Evolutionary conservation across 1,140 invertebrate species (phyloP).

Genomic region (Copidosoma floridanum): DNA sequence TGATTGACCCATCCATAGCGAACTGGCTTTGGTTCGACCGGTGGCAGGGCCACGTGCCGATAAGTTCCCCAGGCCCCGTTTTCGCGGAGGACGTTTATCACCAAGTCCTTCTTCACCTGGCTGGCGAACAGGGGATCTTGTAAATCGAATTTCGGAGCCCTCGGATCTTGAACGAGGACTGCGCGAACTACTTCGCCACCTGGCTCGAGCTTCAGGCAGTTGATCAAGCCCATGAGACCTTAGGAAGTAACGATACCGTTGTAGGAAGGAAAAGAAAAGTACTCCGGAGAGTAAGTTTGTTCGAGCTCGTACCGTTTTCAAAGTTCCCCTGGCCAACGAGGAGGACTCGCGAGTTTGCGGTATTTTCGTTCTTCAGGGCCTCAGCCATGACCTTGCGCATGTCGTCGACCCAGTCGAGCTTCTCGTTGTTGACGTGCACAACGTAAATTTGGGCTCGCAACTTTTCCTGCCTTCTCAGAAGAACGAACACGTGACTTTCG

Average conservation of each 20-base stretch:
- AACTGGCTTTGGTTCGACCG: conserved; percentile 49
- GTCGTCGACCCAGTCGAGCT: conserved; percentile 57
- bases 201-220: conserved; percentile 71
- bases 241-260: neutral
- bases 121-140: conserved; percentile 62
- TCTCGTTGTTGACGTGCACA: conserved; percentile 43
- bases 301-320: conserved; percentile 61
- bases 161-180: conserved; percentile 65
- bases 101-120: conserved; percentile 71
- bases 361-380: conserved; percentile 42
- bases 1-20: conserved; percentile 77
- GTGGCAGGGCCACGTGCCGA: conserved; percentile 63
- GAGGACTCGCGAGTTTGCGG: conserved; percentile 47
- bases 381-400: conserved; percentile 59
- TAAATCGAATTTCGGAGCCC: conserved; percentile 65
- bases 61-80: conserved; percentile 75
- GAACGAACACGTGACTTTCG: conserved; percentile 39
- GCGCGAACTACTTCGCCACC: conserved; percentile 64
- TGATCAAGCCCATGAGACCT: conserved; percentile 82
- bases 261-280: neutral
- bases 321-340: conserved; percentile 63
- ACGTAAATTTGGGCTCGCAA: conserved; percentile 34
- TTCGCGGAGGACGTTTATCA: conserved; percentile 70
- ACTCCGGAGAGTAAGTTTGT: neutral
- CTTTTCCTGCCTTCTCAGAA: conserved; percentile 42